Conservation (phyloP, 1,140 invertebrate genomes). For the Tenebrio molitor region DNA sequence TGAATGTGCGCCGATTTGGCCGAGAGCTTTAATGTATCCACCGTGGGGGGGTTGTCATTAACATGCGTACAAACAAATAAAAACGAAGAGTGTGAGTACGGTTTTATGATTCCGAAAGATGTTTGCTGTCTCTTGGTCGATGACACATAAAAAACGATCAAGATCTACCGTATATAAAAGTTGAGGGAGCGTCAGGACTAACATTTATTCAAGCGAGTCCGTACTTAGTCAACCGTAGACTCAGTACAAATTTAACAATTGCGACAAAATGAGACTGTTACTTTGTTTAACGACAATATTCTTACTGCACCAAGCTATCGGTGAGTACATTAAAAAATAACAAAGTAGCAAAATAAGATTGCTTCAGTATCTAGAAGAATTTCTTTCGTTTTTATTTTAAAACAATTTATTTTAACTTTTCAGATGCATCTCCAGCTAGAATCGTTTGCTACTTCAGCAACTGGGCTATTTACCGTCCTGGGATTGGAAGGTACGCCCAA, state of each 20-base stretch:
- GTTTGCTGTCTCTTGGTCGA: slow-evolving; percentile 33
- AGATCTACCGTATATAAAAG: slow-evolving; percentile 41
- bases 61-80: neutral
- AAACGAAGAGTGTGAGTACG: neutral
- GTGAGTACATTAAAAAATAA: slow-evolving; percentile 18
- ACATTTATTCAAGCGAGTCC: slow-evolving; percentile 13
- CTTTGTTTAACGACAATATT: neutral
- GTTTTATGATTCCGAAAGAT: slow-evolving; percentile 33
- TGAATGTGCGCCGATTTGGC: neutral
- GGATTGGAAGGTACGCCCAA: slow-evolving; percentile 83
- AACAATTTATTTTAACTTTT: neutral
- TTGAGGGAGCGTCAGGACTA: slow-evolving; percentile 36
- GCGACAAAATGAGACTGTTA: slow-evolving; percentile 23
- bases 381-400: neutral
- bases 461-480: slow-evolving; percentile 91
- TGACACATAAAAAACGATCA: slow-evolving; percentile 46
- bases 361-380: no score
- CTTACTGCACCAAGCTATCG: neutral
- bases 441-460: slow-evolving; percentile 93
- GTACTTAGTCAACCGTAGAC: neutral
- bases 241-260: no score
- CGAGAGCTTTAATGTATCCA: neutral
- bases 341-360: no score
- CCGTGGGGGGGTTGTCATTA: neutral
- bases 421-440: slow-evolving; percentile 68